Percentiles rank a stretch among this genome's conserved stretches.
Evolutionary conservation across 1,140 invertebrate genomes (phyloP).

Genomic region (Magallana ariakensis): DNA sequence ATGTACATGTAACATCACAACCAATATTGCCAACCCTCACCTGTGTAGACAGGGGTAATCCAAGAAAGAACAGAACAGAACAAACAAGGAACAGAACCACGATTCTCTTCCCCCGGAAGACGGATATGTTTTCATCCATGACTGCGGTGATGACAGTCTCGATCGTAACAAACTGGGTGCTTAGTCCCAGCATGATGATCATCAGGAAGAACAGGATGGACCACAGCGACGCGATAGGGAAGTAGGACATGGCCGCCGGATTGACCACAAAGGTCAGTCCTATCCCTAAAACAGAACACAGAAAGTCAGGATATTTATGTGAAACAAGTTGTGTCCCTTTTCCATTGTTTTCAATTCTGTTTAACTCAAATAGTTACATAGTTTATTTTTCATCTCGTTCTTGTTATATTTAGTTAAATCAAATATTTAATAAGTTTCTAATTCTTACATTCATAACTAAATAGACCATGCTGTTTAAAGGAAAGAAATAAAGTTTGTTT

Average conservation of each 20-base stretch:
- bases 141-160: conserved; percentile 88
- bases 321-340: not conserved
- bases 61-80: conserved; percentile 69
- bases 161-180: conserved; percentile 91
- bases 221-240: conserved; percentile 96
- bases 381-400: no score
- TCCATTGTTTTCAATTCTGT: not conserved
- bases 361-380: no score
- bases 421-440: no score
- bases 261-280: conserved; percentile 98
- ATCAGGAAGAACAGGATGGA: conserved; percentile 98
- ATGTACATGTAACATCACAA: no score
- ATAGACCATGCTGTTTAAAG: not conserved
- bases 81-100: conserved; percentile 69
- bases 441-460: no score
- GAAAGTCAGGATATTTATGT: no score
- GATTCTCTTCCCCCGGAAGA: conserved; percentile 77
- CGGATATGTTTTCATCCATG: conserved; percentile 84
- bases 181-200: conserved; percentile 94
- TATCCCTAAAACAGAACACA: conserved; percentile 84
- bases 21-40: conserved; percentile 48
- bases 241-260: conserved; percentile 95
- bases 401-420: not conserved
- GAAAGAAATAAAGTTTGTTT: not conserved
- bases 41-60: conserved; percentile 75